Evolutionary conservation across 1,140 invertebrate genomes (phyloP).

Genomic region (Drosophila ambigua): DNA sequence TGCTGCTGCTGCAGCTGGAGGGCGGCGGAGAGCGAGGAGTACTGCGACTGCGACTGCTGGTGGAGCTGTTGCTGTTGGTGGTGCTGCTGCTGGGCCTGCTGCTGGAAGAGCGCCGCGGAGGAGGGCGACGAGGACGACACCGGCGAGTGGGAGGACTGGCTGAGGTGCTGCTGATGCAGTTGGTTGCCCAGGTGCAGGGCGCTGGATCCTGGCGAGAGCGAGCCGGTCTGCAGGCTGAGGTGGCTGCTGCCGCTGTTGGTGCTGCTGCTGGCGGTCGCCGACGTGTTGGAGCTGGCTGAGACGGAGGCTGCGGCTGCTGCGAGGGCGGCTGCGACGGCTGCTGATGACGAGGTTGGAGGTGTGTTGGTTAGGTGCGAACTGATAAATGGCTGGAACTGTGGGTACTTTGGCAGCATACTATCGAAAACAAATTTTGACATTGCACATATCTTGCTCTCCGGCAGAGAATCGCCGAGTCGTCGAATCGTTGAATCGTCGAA

Average conservation of each 20-base stretch:
- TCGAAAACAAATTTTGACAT: slow-evolving; percentile 99
- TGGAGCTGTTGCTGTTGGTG: slow-evolving; percentile 64
- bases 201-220: slow-evolving; percentile 70
- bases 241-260: slow-evolving; percentile 83
- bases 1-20: slow-evolving; percentile 79
- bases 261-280: slow-evolving; percentile 73
- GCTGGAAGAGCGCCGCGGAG: slow-evolving; percentile 46
- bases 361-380: slow-evolving; percentile 85
- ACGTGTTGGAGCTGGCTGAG: slow-evolving; percentile 73
- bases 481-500: slow-evolving; percentile 16
- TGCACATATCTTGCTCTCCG: slow-evolving; percentile 85
- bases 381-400: slow-evolving; percentile 89
- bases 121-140: slow-evolving; percentile 80
- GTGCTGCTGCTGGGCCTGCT: slow-evolving; percentile 55
- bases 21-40: slow-evolving; percentile 75
- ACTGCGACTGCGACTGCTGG: slow-evolving; percentile 57
- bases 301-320: slow-evolving; percentile 76
- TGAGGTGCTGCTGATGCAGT: slow-evolving; percentile 62
- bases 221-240: slow-evolving; percentile 84
- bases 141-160: slow-evolving; percentile 78
- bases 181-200: slow-evolving; percentile 46
- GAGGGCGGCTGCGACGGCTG: slow-evolving; percentile 85
- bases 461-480: slow-evolving; percentile 62
- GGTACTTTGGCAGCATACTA: slow-evolving; percentile 98
- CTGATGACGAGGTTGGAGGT: slow-evolving; percentile 84